Conservation (phyloP, 2,888 invertebrate genomes). For the Nomada lathburiana region DNA sequence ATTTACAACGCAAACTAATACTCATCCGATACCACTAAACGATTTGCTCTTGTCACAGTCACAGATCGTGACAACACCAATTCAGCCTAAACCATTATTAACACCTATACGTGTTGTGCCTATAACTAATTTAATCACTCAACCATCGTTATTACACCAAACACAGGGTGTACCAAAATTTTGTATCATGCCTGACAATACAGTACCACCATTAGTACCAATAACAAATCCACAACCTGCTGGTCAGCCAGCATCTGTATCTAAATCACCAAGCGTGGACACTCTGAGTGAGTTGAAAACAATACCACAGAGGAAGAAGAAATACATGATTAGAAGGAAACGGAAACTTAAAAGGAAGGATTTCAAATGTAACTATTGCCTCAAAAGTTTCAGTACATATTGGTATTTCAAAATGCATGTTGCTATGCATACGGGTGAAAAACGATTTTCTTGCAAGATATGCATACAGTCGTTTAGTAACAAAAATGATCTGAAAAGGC, state of each 20-base stretch:
- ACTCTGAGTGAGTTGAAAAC: neutral
- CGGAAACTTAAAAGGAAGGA: slow-evolving; percentile 56
- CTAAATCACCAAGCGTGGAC: slow-evolving; percentile 1
- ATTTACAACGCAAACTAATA: slow-evolving; percentile 52
- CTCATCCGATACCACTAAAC: slow-evolving; percentile 67
- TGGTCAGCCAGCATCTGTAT: neutral
- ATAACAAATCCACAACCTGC: slow-evolving; percentile 41
- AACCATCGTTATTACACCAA: slow-evolving; percentile 79
- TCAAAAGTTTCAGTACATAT: slow-evolving; percentile 79
- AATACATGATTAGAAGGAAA: neutral
- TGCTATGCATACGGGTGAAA: slow-evolving; percentile 77
- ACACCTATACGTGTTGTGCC: slow-evolving; percentile 80
- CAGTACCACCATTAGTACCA: slow-evolving; percentile 31
- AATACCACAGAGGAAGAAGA: neutral
- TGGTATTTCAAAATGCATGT: slow-evolving; percentile 82
- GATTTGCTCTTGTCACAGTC: slow-evolving; percentile 62
- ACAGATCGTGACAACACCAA: slow-evolving; percentile 56
- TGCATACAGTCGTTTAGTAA: slow-evolving; percentile 78
- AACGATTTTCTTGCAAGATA: slow-evolving; percentile 74
- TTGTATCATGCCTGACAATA: slow-evolving; percentile 79
- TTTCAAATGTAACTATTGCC: slow-evolving; percentile 78
- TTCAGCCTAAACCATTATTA: slow-evolving; percentile 74
- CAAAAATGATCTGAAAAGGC: slow-evolving; percentile 76
- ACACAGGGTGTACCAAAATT: slow-evolving; percentile 81
- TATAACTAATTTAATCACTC: slow-evolving; percentile 78